Base-by-base conservation (phyloP, 2,113 vertebrate genomes). In the Oceanites oceanicus region DNA sequence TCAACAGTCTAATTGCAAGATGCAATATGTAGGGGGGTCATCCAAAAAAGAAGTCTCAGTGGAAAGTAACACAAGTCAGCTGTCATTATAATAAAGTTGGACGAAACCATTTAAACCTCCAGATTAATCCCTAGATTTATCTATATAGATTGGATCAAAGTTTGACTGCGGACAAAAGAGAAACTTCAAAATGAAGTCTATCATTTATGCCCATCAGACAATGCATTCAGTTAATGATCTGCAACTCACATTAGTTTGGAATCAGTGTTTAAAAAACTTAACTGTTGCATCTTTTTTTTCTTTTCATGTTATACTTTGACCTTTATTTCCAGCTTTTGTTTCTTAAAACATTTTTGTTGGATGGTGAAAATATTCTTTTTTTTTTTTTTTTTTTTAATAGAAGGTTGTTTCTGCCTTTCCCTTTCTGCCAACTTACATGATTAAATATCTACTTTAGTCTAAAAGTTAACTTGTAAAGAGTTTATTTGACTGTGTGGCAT, bases 1-100 rank as follows among this genome's bases (percentile, higher is more conserved):
- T 86, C 97, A 98, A 59, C 78, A 96, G 96, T 81, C 94, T 98
- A 97, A 98, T 97, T 97, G 96, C 80, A 96, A 93, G 80, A 92
- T 82, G 74, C 78, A 94, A 20, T 90, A 93, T 90, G 92, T 85
- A 93, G 90, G 75, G 96, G 95, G 97, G 83, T 85, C 95, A 96
- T 96, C 94, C 83, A 73, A 92, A 90, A 90, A 93, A 95, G 62
- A 72, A 76, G 92, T 81, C 92, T 87, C 93, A 53, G 77, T 91
- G 94, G 94, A 97, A 94, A 97, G 94, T 89, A 96, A 81, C 70
- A 89, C 86, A 85, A 67, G 94, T 96, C 78, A 95, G 94, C 94
- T 86, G 86, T 97, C 80, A 45, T 76, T 94, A 93, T 94, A 90
- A 95, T 95, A 94, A 97, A 96, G 74, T 84, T 78, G 47, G 71